Conservation (phyloP, 2,888 invertebrate genomes). For the Drosophila multiciliata region DNA sequence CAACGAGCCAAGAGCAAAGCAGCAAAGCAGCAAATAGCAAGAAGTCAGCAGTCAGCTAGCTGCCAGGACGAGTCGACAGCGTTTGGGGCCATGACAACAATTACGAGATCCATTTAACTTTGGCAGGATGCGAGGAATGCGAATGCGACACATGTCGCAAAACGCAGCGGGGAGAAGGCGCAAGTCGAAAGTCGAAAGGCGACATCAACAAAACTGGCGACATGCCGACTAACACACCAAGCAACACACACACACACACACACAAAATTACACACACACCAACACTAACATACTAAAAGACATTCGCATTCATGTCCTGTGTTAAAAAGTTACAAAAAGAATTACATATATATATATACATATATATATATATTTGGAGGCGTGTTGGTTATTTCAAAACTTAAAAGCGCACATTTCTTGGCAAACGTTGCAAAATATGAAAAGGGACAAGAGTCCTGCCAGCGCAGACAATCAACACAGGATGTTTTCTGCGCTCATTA, state of each 20-base stretch:
- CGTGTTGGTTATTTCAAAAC: slow-evolving; percentile 24
- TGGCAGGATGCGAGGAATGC: slow-evolving; percentile 77
- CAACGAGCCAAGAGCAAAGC: slow-evolving; percentile 1
- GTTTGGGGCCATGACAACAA: slow-evolving; percentile 68
- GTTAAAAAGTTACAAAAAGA: slow-evolving; percentile 67
- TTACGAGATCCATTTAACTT: slow-evolving; percentile 81
- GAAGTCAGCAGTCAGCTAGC: slow-evolving; percentile 21
- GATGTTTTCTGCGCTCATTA: slow-evolving; percentile 78
- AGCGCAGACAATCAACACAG: slow-evolving; percentile 68
- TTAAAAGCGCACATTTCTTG: slow-evolving; percentile 78
- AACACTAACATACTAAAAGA: slow-evolving; percentile 10
- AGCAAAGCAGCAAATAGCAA: neutral
- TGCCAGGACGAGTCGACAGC: slow-evolving; percentile 22
- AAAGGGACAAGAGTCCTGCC: slow-evolving; percentile 44
- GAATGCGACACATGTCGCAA: slow-evolving; percentile 80
- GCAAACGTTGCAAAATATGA: slow-evolving; percentile 55
- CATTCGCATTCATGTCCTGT: slow-evolving; percentile 66
- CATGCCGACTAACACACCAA: slow-evolving; percentile 61
- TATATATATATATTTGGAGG: neutral
- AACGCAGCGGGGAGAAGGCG: slow-evolving; percentile 65
- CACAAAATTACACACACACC: slow-evolving; percentile 8
- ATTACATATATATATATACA: neutral
- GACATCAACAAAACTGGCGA: slow-evolving; percentile 65
- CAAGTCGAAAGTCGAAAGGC: slow-evolving; percentile 56
- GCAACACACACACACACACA: slow-evolving; percentile 15